Evolutionary conservation across 2,113 vertebrate species (phyloP), one percentile per base, ranked within the genome.

Genomic region (Chunga burmeisteri): DNA sequence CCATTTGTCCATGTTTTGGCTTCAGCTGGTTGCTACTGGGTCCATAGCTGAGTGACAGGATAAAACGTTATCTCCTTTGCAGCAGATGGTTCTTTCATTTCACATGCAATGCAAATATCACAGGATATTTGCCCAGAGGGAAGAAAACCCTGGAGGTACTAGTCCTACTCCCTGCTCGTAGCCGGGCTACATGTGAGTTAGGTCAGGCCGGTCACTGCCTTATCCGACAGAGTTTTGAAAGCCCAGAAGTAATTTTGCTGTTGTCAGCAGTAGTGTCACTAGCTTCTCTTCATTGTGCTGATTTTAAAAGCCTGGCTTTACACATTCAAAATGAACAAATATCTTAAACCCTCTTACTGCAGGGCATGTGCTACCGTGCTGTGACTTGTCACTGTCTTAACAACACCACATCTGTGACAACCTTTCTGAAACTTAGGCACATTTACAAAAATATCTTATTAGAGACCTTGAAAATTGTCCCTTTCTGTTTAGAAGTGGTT

Each of bases 311-410:
- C 21, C 32, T 78, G 68, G 19, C 34, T 87, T 85, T 32, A 14
- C 32, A 49, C 12, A 2, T 72, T 71, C 67, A 58, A 36, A 85
- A 32, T 9, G 9, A 8, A 29, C 13, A 36, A 29, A 14, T 32
- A 14, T 32, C 26, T 58, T 53, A 50, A 95, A 55, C 29, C 44
- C 36, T 63, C 25, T 26, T 46, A 26, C 21, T 36, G 62, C 71
- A 71, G 55, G 32, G 5, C 0, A 0, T 29, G 32, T n/a, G 47
- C 61, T 22, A 2, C n/a, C 36, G 13, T 3, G 1, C 40, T 30
- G 23, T 17, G n/a, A 44, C 44, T 84, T 65, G 53, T 68, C 38
- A 2, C 38, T 62, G 9, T 52, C 86, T 61, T 34, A 26, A 7
- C n/a, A 40, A 7, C n/a, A 61, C 5, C 20, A 7, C 27, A 16